Conservation (phyloP, 2,797 vertebrate genomes). For the Vultur gryphus region DNA sequence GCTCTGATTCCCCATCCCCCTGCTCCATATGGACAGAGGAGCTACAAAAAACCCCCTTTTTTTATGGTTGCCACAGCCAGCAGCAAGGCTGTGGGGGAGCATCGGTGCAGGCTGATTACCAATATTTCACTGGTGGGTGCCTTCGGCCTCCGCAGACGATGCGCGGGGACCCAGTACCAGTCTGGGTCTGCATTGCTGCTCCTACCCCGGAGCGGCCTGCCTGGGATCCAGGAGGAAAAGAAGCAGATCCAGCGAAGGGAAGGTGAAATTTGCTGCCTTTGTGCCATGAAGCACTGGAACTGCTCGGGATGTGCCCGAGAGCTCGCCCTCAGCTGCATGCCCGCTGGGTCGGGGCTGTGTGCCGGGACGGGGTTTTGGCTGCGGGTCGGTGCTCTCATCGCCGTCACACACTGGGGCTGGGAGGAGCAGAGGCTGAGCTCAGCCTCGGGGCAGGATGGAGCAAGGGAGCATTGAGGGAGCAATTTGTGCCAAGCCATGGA, state of each 20-base stretch:
- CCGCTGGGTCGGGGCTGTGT: fast-evolving
- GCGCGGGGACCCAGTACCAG: background rate
- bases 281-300: background rate
- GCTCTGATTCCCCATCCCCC: background rate
- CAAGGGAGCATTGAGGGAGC: background rate
- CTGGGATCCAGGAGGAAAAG: background rate
- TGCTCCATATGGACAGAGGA: background rate
- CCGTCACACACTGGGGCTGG: fast-evolving
- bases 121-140: fast-evolving
- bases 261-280: background rate
- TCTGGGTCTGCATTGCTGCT: background rate
- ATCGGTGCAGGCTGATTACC: background rate
- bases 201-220: background rate
- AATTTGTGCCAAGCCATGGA: background rate
- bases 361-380: background rate
- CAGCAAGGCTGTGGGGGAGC: fast-evolving
- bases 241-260: background rate
- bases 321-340: background rate
- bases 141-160: background rate
- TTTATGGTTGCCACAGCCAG: background rate
- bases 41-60: background rate
- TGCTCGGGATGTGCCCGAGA: fast-evolving
- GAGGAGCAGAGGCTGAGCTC: background rate
- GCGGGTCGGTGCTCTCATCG: fast-evolving
- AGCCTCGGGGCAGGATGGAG: background rate